Conservation (phyloP, 1,140 invertebrate species). For the Zaprionus ghesquierei region DNA sequence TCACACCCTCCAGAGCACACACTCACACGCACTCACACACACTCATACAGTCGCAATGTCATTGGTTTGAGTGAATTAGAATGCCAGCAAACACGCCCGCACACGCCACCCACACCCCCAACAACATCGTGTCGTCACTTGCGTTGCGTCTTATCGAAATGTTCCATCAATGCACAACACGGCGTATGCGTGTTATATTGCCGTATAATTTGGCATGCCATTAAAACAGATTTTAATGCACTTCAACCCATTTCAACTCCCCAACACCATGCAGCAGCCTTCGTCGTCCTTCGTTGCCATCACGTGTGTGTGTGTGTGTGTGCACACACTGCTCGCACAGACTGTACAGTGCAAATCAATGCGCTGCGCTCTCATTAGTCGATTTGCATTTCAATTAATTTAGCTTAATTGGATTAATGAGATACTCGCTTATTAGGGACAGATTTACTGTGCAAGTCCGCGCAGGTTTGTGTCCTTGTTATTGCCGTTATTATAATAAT, state of each 20-base stretch:
- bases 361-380: conserved; percentile 67
- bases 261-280: conserved; percentile 25
- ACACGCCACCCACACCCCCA: not conserved
- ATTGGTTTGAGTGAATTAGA: conserved; percentile 40
- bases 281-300: conserved; percentile 8
- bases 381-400: conserved; percentile 77
- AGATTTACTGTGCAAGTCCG: conserved; percentile 47
- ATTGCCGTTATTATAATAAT: conserved; percentile 35
- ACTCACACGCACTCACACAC: conserved; percentile 13
- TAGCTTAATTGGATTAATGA: conserved; percentile 77
- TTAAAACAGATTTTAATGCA: conserved; percentile 57
- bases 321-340: not conserved
- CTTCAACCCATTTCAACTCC: not conserved
- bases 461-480: conserved; percentile 28
- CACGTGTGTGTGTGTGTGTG: not conserved
- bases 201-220: conserved; percentile 54
- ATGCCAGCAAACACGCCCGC: conserved; percentile 15
- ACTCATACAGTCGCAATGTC: conserved; percentile 14
- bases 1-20: not conserved
- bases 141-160: conserved; percentile 37
- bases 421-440: conserved; percentile 66
- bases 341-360: conserved; percentile 45
- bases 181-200: conserved; percentile 49
- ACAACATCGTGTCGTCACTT: not conserved
- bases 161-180: conserved; percentile 48